Conservation (phyloP, 2,888 invertebrate species). For the Oxycera nigricornis region DNA sequence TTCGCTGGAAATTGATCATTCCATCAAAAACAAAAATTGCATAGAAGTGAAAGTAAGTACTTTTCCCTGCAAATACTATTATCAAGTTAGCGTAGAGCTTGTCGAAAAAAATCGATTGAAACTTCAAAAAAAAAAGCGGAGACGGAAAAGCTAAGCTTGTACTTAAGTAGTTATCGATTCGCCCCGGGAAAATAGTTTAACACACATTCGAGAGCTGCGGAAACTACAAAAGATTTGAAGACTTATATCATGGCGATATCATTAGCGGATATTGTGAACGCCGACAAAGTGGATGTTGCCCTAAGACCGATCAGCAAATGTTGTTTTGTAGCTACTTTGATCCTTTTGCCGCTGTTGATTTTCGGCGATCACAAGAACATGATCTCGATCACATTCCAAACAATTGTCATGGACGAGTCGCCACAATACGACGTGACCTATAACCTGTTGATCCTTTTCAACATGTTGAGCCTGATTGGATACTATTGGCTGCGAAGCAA, state of each 20-base stretch:
- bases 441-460: conserved; percentile 22
- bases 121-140: neutral
- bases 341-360: conserved; percentile 42
- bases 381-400: conserved; percentile 46
- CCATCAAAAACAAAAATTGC: too few relatives aligned
- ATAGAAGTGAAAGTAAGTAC: conserved; percentile 7
- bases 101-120: neutral
- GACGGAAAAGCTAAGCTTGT: neutral
- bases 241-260: conserved; percentile 8
- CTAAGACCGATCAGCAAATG: conserved; percentile 21
- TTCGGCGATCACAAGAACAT: conserved; percentile 45
- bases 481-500: conserved; percentile 17
- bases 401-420: conserved; percentile 39
- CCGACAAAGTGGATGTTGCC: conserved; percentile 22
- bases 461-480: conserved; percentile 19
- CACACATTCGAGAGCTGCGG: neutral
- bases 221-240: neutral
- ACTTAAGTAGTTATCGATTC: neutral
- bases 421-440: conserved; percentile 23
- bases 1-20: neutral
- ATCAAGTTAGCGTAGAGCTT: neutral
- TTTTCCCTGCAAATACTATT: neutral
- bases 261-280: conserved; percentile 25
- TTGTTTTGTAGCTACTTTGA: conserved; percentile 6
- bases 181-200: neutral